Evolutionary conservation across 2,888 invertebrate species (phyloP), one percentile per base, ranked within the genome.

Genomic region (Silvanus unidentatus): DNA sequence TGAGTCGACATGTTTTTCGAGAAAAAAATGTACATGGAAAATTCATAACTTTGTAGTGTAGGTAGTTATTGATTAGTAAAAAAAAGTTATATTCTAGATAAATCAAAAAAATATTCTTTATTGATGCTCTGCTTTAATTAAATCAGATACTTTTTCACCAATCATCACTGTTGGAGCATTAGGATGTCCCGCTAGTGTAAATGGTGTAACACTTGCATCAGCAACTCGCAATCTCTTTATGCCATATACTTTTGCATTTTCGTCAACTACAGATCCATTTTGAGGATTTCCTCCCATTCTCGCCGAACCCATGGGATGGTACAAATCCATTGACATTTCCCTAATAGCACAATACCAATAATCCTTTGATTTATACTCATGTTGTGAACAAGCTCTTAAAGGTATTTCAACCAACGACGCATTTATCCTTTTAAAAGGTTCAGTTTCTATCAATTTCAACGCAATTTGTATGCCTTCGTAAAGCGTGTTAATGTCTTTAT

Each of bases 111-210:
- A 5, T 22, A 22, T 22, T 22, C 8, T 5, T 22, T 22, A 22
- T 22, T 8, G n/a, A 46, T 49, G 37, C 16, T 72, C 64, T 8
- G 47, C 50, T 65, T 75, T 78, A 29, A 84, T 77, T 65, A 84
- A 70, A 62, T 84, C 82, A 1, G 82, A 76, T 2, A 77, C 78
- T 62, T 82, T 81, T 63, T 85, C 83, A 1, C 80, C 84, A 41
- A 84, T 78, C 78, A 84, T 82, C 49, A 79, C 76, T 1, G 79
- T 75, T 0, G 81, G 80, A 1, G 82, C 83, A 60, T 79, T 78
- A 0, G 82, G 82, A 61, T 85, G 83, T 2, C 80, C 80, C 2
- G 80, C 77, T 29, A 78, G 66, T 2, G 81, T 77, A 8, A 73
- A 65, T 1, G 83, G 82, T 54, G 79, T 77, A 27, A 86, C 69